These are phyloP conservation scores for Chascanopsetta lugubris DNA, from an alignment of 2,113 vertebrate genomes.

Conservation along the genomic window DNA sequence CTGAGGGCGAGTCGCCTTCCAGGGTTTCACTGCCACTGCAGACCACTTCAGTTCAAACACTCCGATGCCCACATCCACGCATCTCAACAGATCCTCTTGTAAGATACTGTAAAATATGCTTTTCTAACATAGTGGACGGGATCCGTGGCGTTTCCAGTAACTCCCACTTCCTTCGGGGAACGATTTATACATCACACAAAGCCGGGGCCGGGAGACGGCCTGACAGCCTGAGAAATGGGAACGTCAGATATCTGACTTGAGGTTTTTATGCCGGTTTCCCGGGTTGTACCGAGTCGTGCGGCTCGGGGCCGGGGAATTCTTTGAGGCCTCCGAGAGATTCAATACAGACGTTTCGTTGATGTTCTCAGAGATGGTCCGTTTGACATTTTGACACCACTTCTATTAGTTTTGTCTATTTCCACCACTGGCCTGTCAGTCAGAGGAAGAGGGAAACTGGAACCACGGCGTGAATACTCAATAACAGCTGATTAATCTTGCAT, in stretches of 20 bases:
- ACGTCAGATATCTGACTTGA: constrained; percentile 68
- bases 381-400: constrained; percentile 75
- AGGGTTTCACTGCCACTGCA: constrained; percentile 19
- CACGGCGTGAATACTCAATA: constrained; percentile 9
- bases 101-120: constrained; percentile 43
- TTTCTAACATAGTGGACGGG: constrained; percentile 39
- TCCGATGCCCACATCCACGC: constrained; percentile 6
- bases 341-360: constrained; percentile 73
- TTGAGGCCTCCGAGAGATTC: constrained; percentile 53
- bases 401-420: constrained; percentile 58
- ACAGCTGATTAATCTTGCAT: constrained; percentile 22
- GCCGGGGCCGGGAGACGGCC: constrained; percentile 55
- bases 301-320: constrained; percentile 62
- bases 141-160: constrained; percentile 51
- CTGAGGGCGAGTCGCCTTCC: neutral
- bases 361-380: constrained; percentile 59
- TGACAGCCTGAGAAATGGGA: constrained; percentile 71
- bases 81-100: constrained; percentile 27
- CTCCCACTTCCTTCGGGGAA: constrained; percentile 75
- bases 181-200: constrained; percentile 64
- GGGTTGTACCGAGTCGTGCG: constrained; percentile 56
- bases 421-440: constrained; percentile 62
- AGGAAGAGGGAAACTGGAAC: constrained; percentile 22
- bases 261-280: constrained; percentile 56
- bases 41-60: constrained; percentile 16